Conservation (phyloP, 2,113 vertebrate species). For the Esox niger region DNA sequence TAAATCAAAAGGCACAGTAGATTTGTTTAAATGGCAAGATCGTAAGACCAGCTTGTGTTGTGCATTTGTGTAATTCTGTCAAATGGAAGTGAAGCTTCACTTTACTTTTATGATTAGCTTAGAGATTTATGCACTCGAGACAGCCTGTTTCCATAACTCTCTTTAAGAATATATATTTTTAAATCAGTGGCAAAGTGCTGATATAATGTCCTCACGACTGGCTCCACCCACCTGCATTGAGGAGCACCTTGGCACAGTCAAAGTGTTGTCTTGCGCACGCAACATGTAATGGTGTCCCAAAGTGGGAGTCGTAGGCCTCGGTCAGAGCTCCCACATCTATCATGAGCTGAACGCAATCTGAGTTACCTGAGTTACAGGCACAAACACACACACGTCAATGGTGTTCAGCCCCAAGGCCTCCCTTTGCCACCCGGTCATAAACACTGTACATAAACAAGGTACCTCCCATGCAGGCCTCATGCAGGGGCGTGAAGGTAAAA, state of each 20-base stretch:
- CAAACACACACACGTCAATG: not conserved
- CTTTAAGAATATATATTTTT: not conserved
- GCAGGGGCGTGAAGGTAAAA: slow-evolving; percentile 82
- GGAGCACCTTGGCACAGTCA: slow-evolving; percentile 80
- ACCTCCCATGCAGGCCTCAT: slow-evolving; percentile 93
- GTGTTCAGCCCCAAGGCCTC: not conserved
- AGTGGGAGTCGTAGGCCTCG: slow-evolving; percentile 87
- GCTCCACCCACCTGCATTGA: slow-evolving; percentile 76
- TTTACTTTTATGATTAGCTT: not conserved
- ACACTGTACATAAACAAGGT: not conserved
- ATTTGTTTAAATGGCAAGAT: not conserved
- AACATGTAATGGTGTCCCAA: slow-evolving; percentile 85
- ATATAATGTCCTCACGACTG: not conserved
- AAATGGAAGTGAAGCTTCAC: too few relatives aligned
- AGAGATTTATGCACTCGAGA: not conserved
- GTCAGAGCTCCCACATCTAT: slow-evolving; percentile 81
- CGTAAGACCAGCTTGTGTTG: too few relatives aligned
- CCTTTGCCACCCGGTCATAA: not conserved
- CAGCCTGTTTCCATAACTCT: too few relatives aligned
- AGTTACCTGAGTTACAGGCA: slow-evolving; percentile 69
- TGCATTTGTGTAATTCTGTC: too few relatives aligned
- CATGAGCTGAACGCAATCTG: slow-evolving; percentile 80
- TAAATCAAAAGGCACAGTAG: not conserved
- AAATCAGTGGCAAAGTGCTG: not conserved
- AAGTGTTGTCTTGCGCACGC: slow-evolving; percentile 83